Conservation (phyloP, 2,797 vertebrate genomes). For the Microchirus variegatus region DNA sequence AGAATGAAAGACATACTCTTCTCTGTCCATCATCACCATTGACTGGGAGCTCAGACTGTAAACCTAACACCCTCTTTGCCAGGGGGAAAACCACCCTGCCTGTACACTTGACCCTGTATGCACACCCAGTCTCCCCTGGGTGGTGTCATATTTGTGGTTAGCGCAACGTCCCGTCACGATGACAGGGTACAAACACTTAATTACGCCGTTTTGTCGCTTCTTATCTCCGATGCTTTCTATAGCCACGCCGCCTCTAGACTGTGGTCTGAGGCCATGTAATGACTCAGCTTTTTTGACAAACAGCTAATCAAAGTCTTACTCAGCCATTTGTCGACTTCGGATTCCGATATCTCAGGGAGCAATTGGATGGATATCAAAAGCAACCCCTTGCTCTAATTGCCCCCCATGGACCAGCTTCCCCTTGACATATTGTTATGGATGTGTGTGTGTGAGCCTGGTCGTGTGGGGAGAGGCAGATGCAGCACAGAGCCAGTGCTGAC, state of each 20-base stretch:
- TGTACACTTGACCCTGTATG: slow-evolving; percentile 27
- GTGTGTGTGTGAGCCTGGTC: slow-evolving; percentile 28
- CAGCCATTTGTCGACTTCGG: slow-evolving; percentile 4
- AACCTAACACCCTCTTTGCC: slow-evolving; percentile 63
- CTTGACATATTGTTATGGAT: slow-evolving; percentile 66
- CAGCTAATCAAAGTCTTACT: slow-evolving; percentile 9
- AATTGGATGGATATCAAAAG: not conserved
- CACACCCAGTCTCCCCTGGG: slow-evolving; percentile 39
- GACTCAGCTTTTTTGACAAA: slow-evolving; percentile 36
- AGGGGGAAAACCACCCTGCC: slow-evolving; percentile 48
- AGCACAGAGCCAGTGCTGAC: slow-evolving; percentile 34
- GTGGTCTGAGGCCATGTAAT: slow-evolving; percentile 46
- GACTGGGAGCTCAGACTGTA: slow-evolving; percentile 34
- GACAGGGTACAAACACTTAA: slow-evolving; percentile 13
- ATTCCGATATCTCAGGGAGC: slow-evolving; percentile 19
- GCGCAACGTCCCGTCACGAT: slow-evolving; percentile 26
- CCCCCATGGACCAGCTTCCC: slow-evolving; percentile 42
- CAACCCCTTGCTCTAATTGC: slow-evolving; percentile 15
- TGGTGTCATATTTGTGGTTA: slow-evolving; percentile 58
- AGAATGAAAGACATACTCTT: slow-evolving; percentile 56
- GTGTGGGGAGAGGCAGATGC: slow-evolving; percentile 52
- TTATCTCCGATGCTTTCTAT: slow-evolving; percentile 14
- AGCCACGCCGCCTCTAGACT: slow-evolving; percentile 26
- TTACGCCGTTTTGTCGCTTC: slow-evolving; percentile 33
- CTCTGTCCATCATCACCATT: slow-evolving; percentile 51